Conservation (phyloP, 2,113 vertebrate genomes). For the Gallinago undulata region DNA sequence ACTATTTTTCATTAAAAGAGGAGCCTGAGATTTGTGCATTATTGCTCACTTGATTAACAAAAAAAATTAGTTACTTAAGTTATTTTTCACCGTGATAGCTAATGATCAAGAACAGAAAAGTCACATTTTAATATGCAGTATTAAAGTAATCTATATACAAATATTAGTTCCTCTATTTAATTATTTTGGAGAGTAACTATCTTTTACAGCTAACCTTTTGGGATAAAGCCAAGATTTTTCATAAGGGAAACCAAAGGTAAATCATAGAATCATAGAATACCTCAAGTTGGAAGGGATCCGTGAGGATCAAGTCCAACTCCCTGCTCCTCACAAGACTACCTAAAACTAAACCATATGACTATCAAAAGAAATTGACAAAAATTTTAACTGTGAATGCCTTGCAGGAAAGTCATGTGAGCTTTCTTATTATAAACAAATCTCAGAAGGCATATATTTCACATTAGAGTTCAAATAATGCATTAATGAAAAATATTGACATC, state of each 20-base stretch:
- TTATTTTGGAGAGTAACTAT: background rate
- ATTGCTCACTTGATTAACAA: too few species aligned
- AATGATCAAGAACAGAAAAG: background rate
- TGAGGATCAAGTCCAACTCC: background rate
- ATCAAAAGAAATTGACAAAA: background rate
- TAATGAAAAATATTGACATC: background rate
- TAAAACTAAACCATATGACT: background rate
- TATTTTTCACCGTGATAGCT: background rate
- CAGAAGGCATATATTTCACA: background rate
- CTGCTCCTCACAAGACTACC: background rate
- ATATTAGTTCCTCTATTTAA: background rate
- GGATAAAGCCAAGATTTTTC: background rate
- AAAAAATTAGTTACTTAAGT: background rate
- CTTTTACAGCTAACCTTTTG: background rate
- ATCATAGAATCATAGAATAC: background rate
- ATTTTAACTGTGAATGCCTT: background rate
- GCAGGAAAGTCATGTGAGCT: background rate
- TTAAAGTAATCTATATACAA: background rate
- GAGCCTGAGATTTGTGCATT: background rate
- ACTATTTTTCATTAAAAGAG: background rate
- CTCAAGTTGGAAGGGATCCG: background rate
- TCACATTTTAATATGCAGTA: background rate
- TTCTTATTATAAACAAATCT: background rate
- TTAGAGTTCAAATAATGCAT: background rate
- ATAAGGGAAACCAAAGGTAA: background rate